phyloP scores from a whole-genome alignment of 2,888 invertebrate genomes.

The Drosophila lacicola region DNA sequence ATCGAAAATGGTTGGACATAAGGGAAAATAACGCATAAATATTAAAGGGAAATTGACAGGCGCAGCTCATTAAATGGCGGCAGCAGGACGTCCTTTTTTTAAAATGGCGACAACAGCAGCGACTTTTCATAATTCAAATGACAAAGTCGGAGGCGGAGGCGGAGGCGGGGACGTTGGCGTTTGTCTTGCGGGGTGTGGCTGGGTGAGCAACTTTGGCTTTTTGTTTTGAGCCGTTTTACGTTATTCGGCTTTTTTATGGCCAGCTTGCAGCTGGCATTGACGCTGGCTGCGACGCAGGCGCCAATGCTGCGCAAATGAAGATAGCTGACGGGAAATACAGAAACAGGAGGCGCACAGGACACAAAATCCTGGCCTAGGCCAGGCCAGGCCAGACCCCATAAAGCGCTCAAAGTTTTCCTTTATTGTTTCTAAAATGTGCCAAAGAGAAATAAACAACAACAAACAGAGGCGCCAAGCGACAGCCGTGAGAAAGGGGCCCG shows the following conservation, averaged over 20 bases:
- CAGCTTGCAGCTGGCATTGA: constrained; percentile 32
- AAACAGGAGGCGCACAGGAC: constrained; percentile 9
- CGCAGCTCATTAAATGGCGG: constrained; percentile 6
- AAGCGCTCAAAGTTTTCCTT: constrained; percentile 76
- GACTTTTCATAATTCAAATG: constrained; percentile 54
- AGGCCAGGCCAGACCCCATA: constrained; percentile 45
- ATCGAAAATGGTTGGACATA: constrained; percentile 64
- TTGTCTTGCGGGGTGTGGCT: not conserved
- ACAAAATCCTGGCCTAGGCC: constrained; percentile 20
- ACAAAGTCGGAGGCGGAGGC: constrained; percentile 6
- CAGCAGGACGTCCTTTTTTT: not conserved
- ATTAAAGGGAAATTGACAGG: constrained; percentile 22
- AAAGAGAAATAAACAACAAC: constrained; percentile 64
- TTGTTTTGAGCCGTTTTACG: constrained; percentile 51
- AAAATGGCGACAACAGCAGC: constrained; percentile 1
- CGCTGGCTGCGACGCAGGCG: constrained; percentile 24
- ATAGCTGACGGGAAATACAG: constrained; percentile 46
- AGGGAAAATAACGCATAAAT: constrained; percentile 44
- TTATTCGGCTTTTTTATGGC: constrained; percentile 64
- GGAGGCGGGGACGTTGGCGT: not conserved
- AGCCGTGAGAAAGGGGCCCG: not conserved
- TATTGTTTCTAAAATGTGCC: constrained; percentile 78
- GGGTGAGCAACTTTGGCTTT: constrained; percentile 45
- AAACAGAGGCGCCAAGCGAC: constrained; percentile 15
- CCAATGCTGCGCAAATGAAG: constrained; percentile 48